Conservation (phyloP, 2,888 invertebrate genomes). For the Macropis europaea region DNA sequence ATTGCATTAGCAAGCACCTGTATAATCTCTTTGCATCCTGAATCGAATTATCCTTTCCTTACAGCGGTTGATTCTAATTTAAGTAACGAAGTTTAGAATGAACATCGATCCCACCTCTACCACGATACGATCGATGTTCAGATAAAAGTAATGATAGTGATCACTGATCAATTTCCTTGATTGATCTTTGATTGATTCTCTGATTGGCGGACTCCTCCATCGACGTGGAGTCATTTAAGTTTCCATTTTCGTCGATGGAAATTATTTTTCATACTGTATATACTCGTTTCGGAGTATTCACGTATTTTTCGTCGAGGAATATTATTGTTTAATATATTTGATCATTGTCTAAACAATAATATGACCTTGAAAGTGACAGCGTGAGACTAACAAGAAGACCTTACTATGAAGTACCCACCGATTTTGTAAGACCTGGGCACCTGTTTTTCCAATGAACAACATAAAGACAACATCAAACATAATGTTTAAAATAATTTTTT, state of each 20-base stretch:
- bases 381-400: too few species aligned
- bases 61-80: conserved; percentile 8
- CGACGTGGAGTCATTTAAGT: not conserved
- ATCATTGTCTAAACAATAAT: too few species aligned
- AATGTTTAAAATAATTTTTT: too few species aligned
- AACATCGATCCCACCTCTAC: not conserved
- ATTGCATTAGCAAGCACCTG: not conserved
- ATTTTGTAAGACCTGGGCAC: too few species aligned
- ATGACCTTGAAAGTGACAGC: too few species aligned
- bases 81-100: conserved; percentile 20
- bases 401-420: too few species aligned
- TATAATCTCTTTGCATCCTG: not conserved
- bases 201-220: conserved; percentile 12
- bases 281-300: too few species aligned
- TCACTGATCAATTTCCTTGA: conserved; percentile 35
- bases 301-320: too few species aligned
- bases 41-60: not conserved
- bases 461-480: too few species aligned
- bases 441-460: too few species aligned
- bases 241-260: conserved; percentile 10
- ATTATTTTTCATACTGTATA: too few species aligned
- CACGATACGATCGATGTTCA: not conserved
- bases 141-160: conserved; percentile 35
- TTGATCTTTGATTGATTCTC: conserved; percentile 40
- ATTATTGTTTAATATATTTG: too few species aligned